Evolutionary conservation across 92 coral and sea anemone species (phyloP).

Genomic region (Metridium senile): DNA sequence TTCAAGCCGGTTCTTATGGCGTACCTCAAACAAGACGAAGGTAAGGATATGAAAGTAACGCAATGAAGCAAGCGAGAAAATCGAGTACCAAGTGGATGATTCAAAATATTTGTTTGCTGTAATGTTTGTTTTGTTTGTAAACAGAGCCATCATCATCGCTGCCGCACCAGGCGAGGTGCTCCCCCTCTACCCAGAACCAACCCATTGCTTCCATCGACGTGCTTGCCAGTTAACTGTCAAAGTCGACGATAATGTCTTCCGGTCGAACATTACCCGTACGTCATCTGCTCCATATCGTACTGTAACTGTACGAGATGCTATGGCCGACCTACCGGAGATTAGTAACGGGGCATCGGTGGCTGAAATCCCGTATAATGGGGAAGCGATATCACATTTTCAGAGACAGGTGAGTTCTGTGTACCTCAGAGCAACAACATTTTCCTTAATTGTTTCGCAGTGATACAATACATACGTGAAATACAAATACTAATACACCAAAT

Average conservation of each 20-base stretch:
- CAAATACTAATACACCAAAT: too few species aligned
- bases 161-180: slow-evolving; percentile 98
- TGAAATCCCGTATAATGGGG: slow-evolving; percentile 84
- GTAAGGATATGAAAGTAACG: slow-evolving; percentile 20
- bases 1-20: slow-evolving; percentile 97
- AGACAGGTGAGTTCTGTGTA: slow-evolving; percentile 59
- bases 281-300: slow-evolving; percentile 96
- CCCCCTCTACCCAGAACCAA: slow-evolving; percentile 94
- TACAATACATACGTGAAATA: too few species aligned
- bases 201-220: slow-evolving; percentile 96
- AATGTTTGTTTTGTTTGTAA: too few species aligned
- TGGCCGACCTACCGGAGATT: slow-evolving; percentile 97
- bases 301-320: slow-evolving; percentile 95
- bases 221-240: slow-evolving; percentile 88
- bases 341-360: slow-evolving; percentile 72
- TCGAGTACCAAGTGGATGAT: background rate
- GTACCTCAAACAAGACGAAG: slow-evolving; percentile 97
- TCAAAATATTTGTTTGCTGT: too few species aligned
- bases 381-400: slow-evolving; percentile 91
- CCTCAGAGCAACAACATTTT: too few species aligned
- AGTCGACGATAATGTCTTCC: slow-evolving; percentile 90
- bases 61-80: background rate
- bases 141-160: slow-evolving; percentile 91
- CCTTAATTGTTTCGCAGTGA: too few species aligned
- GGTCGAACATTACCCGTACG: slow-evolving; percentile 86